Percentiles rank a stretch among this genome's conserved stretches.
Conservation (phyloP, 2,797 vertebrate species). For the Silurus lanzhouensis region DNA sequence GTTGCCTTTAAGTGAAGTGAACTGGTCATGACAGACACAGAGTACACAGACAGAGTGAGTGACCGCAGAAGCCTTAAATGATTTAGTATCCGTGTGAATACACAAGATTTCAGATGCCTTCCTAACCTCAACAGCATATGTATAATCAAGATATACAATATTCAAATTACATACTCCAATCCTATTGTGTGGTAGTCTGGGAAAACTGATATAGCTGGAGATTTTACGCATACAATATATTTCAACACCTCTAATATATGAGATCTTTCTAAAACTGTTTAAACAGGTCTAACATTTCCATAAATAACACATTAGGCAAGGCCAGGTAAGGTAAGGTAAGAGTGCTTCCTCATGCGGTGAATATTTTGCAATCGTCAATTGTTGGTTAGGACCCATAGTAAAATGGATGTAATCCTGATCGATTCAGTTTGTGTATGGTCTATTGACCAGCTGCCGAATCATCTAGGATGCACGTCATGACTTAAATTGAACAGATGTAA, state of each 20-base stretch:
- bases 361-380: background rate
- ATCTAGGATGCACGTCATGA: background rate
- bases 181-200: background rate
- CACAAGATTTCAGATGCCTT: background rate
- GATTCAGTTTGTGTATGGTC: background rate
- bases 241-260: background rate
- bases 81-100: conserved; percentile 31
- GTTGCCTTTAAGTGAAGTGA: conserved; percentile 25
- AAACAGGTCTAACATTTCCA: background rate
- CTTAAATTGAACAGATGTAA: background rate
- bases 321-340: background rate
- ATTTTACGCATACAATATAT: background rate
- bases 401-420: background rate
- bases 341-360: background rate
- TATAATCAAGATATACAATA: background rate
- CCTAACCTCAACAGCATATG: background rate
- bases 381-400: background rate
- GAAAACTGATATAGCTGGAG: background rate
- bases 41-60: conserved; percentile 15
- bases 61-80: background rate
- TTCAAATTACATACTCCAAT: background rate
- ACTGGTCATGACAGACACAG: conserved; percentile 7
- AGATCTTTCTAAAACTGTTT: background rate
- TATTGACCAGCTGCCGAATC: background rate
- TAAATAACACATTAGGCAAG: background rate